Base-by-base conservation (phyloP, 2,113 vertebrate species). In the Setophaga kirtlandii region DNA sequence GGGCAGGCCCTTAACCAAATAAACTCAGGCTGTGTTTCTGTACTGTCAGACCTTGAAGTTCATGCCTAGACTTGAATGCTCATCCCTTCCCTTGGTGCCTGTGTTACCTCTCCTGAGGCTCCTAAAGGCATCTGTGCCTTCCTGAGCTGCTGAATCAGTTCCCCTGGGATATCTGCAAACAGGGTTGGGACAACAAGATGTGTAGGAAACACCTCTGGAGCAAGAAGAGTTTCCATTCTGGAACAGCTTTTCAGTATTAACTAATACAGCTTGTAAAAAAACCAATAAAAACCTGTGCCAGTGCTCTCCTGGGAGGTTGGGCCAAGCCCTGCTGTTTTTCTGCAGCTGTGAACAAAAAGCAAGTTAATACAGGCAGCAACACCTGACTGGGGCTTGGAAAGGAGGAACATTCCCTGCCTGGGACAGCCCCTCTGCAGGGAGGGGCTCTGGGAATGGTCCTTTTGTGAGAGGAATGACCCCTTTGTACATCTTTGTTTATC, bases 1-100 rank as follows among this genome's bases (percentile, higher is more conserved):
- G 60, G 77, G 60, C 60, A 42, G 47, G 7, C 27, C 27, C 46
- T 37, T n/a, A 12, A 4, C 27, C 19, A 60, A 49, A 44, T 53
- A 50, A 65, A 37, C 0, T 14, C 63, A 44, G 6, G 39, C 76
- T 25, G 9, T 20, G 0, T 4, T 25, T 2, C 9, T 65, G 49
- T 12, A 1, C 17, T 15, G 49, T 14, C 22, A 35, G 3, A 4
- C 44, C 42, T 33, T 5, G 22, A 9, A 1, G 16, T 52, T 46
- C 49, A 16, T 2, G 12, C 22, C 12, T 20, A 0, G 25, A 0
- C 39, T 10, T 21, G 59, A 33, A 4, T 16, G 60, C 69, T 47
- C 21, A 1, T 25, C 33, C 25, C 62, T 63, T 33, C 24, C 5
- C 3, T 3, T 44, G 50, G 55, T 30, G 42, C 10, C 4, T 35